phyloP scores from a whole-genome alignment of 2,797 vertebrate genomes.

The Microcaecilia unicolor region DNA sequence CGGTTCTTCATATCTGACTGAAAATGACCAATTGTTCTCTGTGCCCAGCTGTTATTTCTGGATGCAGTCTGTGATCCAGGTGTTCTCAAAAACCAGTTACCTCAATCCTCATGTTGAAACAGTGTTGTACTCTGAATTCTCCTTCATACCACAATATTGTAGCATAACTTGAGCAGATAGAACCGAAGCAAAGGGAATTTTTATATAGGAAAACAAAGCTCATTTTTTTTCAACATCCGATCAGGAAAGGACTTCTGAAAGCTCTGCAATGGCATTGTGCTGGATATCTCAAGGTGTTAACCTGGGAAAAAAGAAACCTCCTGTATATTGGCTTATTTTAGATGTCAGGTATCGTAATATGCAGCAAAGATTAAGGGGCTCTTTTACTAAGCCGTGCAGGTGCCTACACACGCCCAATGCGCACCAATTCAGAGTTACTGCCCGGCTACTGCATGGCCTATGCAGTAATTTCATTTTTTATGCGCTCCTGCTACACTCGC shows the following conservation, averaged over 20 bases:
- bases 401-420: too few species aligned
- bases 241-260: conserved; percentile 35
- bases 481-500: too few species aligned
- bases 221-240: conserved; percentile 31
- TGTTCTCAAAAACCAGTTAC: conserved; percentile 79
- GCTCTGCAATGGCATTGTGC: conserved; percentile 44
- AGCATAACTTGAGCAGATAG: conserved; percentile 35
- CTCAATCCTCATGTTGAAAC: conserved; percentile 73
- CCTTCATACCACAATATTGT: conserved; percentile 39
- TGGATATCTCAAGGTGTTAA: conserved; percentile 32
- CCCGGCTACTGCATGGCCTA: too few species aligned
- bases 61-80: conserved; percentile 72
- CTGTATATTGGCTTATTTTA: conserved; percentile 23
- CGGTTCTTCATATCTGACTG: conserved; percentile 33
- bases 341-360: conserved; percentile 49
- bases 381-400: too few species aligned
- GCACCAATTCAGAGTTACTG: too few species aligned
- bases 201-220: conserved; percentile 44
- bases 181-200: conserved; percentile 43
- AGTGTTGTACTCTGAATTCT: conserved; percentile 61
- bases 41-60: conserved; percentile 58
- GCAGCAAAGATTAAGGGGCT: conserved; percentile 14
- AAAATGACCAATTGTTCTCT: conserved; percentile 19
- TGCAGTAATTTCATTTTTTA: too few species aligned
- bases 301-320: too few species aligned